Evolutionary conservation across 2,797 vertebrate genomes (phyloP), one percentile per base, ranked within the genome.

Genomic region (Typhlichthys eigenmanni): DNA sequence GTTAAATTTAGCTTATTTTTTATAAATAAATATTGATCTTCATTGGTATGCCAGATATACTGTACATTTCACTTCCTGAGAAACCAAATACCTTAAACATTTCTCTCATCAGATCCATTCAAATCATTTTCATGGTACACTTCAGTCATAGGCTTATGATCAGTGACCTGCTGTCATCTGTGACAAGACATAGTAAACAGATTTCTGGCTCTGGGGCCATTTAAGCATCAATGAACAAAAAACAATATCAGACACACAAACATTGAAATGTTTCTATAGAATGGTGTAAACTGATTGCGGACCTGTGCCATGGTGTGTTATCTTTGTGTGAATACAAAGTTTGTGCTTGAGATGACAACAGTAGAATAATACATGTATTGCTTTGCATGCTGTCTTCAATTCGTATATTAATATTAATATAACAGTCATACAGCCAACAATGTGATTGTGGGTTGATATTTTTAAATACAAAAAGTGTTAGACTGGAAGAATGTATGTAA

Each of bases 1-100:
- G 12, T 43, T 45, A 60, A 24, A 34, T 2, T 78, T 81, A 86
- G 79, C 62, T 85, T 79, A 79, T 57, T 59, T 51, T 78, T 71
- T 81, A 69, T 67, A 71, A 83, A 88, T 84, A 87, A 86, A 88
- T 86, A 87, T 85, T 82, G 81, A 57, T 82, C 78, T 78, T 70
- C 2, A n/a, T 78, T 50, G 51, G 70, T 68, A 60, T 72, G 62
- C 66, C 72, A 13, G 66, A 64, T 54, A 43, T 50, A 63, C 73
- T 9, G 67, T 54, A 43, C 53, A 63, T 73, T 9, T 48, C 7
- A 51, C 73, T 86, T 84, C 83, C 85, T 84, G 85, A 88, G 81
- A 77, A 75, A 74, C 70, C 46, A 48, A n/a, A 74, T 61, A 59
- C 45, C 64, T 55, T 47, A 66, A 45, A 64, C 17, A 47, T 60